Conservation (phyloP, 92 coral and sea anemone genomes). For the Actinernus sp. region DNA sequence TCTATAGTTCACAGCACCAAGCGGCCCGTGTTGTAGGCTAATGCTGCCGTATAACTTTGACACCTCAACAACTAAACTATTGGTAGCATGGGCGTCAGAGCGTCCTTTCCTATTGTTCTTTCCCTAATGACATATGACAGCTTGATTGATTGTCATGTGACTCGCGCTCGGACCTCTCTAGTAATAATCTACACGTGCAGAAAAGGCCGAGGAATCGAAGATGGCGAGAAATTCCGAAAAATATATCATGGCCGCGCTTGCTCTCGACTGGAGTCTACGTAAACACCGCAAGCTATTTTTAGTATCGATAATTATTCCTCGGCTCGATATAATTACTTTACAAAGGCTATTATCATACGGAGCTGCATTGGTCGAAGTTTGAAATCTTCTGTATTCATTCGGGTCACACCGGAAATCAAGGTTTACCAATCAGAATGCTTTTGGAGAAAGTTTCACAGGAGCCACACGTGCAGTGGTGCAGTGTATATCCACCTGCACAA, state of each 20-base stretch:
- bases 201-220: conserved; percentile 10
- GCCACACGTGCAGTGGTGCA: conserved; percentile 64
- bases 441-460: conserved; percentile 29
- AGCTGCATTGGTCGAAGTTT: conserved; percentile 54
- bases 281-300: too few relatives aligned
- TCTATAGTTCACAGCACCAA: conserved; percentile 5
- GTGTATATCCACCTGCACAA: conserved; percentile 74
- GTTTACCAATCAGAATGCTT: conserved; percentile 57
- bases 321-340: conserved; percentile 92
- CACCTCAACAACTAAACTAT: conserved; percentile 99
- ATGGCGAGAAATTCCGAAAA: not conserved
- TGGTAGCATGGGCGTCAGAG: conserved; percentile 91
- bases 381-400: conserved; percentile 44
- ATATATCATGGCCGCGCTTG: not conserved
- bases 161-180: conserved; percentile 13
- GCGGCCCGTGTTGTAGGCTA: conserved; percentile 37
- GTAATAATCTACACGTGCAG: conserved; percentile 71
- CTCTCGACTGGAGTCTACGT: not conserved
- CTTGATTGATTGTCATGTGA: conserved; percentile 99
- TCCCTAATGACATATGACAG: conserved; percentile 98
- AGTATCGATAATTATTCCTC: conserved; percentile 45
- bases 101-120: conserved; percentile 84
- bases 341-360: conserved; percentile 82
- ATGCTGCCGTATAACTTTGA: conserved; percentile 66
- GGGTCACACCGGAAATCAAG: conserved; percentile 61